phyloP scores from a whole-genome alignment of 2,797 vertebrate species.

The Acanthiza pusilla region DNA sequence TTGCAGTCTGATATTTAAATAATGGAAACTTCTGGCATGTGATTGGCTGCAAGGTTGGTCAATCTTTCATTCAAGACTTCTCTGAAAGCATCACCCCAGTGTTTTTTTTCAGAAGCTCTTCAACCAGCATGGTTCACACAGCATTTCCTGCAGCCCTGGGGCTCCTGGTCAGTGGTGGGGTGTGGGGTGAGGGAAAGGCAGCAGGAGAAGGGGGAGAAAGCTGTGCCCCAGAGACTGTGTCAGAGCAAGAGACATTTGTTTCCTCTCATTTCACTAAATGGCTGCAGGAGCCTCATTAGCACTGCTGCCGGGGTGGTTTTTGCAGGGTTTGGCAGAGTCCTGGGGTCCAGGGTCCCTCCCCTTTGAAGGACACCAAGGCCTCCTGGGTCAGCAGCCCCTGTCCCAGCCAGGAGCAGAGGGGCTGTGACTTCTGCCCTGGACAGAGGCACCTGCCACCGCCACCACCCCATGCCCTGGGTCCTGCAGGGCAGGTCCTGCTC shows the following conservation, averaged over 20 bases:
- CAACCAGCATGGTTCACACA: not conserved
- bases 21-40: not conserved
- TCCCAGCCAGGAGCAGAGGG: not conserved
- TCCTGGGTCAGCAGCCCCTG: not conserved
- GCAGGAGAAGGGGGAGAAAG: not conserved
- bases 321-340: not conserved
- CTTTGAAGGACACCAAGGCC: not conserved
- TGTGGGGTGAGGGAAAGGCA: not conserved
- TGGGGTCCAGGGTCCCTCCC: not conserved
- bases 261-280: not conserved
- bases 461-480: not conserved
- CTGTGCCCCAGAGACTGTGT: not conserved
- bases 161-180: not conserved
- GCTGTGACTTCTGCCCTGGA: not conserved
- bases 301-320: fast-evolving
- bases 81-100: not conserved
- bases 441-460: not conserved
- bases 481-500: not conserved
- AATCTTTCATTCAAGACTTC: not conserved
- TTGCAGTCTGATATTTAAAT: not conserved
- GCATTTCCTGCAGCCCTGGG: not conserved
- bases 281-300: not conserved
- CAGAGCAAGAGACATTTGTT: not conserved
- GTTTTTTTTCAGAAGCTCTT: not conserved
- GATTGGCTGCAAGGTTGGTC: not conserved